These are phyloP conservation scores for Nebria salina DNA, from an alignment of 2,888 invertebrate genomes.

Conservation along the genomic window DNA sequence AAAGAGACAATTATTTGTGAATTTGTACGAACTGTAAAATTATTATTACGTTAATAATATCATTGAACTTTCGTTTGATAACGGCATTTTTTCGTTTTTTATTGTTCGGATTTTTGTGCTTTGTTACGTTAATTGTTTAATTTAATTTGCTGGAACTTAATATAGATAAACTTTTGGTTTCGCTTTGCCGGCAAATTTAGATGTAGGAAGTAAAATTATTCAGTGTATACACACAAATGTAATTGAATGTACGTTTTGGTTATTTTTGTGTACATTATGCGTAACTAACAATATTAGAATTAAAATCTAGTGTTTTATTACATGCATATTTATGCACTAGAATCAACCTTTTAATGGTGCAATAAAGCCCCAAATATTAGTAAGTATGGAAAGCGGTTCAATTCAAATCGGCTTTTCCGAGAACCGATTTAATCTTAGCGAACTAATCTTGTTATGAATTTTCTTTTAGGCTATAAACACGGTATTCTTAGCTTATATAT, in stretches of 20 bases:
- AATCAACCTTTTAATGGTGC: no score
- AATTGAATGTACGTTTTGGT: background rate
- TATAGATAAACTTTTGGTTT: background rate
- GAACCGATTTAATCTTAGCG: no score
- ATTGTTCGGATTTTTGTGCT: background rate
- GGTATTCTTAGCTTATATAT: no score
- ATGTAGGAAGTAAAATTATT: background rate
- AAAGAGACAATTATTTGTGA: slow-evolving; percentile 7
- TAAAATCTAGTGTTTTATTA: background rate
- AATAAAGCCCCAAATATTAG: no score
- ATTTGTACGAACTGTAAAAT: background rate
- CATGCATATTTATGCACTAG: no score
- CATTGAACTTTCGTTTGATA: slow-evolving; percentile 22
- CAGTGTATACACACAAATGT: background rate
- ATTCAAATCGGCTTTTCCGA: no score
- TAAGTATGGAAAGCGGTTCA: no score
- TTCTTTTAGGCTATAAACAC: no score
- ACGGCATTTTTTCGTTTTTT: background rate
- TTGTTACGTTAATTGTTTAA: background rate
- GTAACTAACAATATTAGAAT: background rate
- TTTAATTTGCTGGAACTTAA: background rate
- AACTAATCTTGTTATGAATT: no score
- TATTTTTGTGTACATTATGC: background rate
- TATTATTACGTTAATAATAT: background rate
- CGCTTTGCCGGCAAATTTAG: background rate